Percentiles rank a stretch among this genome's conserved stretches.
Evolutionary conservation across 2,113 vertebrate species (phyloP).

Genomic region (Sterrhoptilus dennistouni): DNA sequence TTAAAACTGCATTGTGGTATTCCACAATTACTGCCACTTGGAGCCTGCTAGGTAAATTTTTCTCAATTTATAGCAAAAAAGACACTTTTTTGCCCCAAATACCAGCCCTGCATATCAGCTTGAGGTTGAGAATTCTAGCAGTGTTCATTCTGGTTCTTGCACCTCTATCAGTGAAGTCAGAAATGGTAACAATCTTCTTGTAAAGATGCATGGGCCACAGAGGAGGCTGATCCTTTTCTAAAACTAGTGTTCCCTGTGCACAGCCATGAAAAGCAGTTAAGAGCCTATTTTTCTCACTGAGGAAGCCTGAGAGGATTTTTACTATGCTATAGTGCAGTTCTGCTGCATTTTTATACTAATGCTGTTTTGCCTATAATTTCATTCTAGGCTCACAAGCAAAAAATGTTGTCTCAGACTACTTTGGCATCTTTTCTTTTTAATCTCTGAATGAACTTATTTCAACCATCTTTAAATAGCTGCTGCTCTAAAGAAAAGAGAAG

Average conservation of each 20-base stretch:
- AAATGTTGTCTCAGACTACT: neutral
- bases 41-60: neutral
- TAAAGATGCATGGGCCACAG: neutral
- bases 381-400: neutral
- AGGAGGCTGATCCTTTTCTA: neutral
- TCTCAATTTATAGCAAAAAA: neutral
- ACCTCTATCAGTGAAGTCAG: neutral
- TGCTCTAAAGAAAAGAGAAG: neutral
- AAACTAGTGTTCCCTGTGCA: neutral
- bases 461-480: neutral
- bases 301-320: neutral
- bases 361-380: neutral
- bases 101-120: neutral
- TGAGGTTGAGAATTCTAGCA: neutral
- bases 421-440: neutral
- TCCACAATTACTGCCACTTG: neutral
- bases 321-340: neutral
- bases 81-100: neutral
- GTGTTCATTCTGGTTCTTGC: neutral
- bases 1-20: constrained; percentile 6
- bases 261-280: neutral
- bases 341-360: neutral
- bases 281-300: neutral
- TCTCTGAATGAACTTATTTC: neutral
- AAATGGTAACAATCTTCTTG: neutral